Conservation (phyloP, 2,888 invertebrate genomes). For the Pycnomerus fuliginosus region DNA sequence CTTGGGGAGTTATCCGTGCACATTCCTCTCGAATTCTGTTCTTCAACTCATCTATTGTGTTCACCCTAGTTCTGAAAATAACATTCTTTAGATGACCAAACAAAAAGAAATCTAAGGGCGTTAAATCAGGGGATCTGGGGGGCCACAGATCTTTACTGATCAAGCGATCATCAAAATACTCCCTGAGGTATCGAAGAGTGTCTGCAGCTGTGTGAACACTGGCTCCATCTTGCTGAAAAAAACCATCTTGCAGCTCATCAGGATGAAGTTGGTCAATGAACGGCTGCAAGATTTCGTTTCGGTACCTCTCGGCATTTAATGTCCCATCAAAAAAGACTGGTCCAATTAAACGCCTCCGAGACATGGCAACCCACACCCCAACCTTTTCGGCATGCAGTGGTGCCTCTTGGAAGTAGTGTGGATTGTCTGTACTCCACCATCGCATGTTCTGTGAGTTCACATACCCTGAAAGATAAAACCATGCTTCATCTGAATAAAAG, state of each 20-base stretch:
- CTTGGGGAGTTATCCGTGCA: not conserved
- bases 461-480: slow-evolving; percentile 25
- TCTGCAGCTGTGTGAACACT: slow-evolving; percentile 16
- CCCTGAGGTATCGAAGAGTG: slow-evolving; percentile 3
- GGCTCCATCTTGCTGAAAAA: slow-evolving; percentile 17
- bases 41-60: not conserved
- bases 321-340: slow-evolving; percentile 19
- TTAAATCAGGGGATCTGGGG: slow-evolving; percentile 1
- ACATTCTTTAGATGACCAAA: slow-evolving; percentile 1
- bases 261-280: slow-evolving; percentile 13
- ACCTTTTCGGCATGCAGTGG: slow-evolving; percentile 18
- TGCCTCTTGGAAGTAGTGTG: slow-evolving; percentile 11
- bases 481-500: slow-evolving; percentile 26
- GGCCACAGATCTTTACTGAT: slow-evolving; percentile 2
- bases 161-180: slow-evolving; percentile 11
- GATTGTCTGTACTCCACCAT: slow-evolving; percentile 23
- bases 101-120: not conserved
- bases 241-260: slow-evolving; percentile 14
- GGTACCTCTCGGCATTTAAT: slow-evolving; percentile 11
- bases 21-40: slow-evolving; percentile 3
- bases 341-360: slow-evolving; percentile 14
- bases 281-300: slow-evolving; percentile 4
- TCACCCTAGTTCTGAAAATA: not conserved
- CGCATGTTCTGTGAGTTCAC: slow-evolving; percentile 22
- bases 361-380: slow-evolving; percentile 19